Evolutionary conservation across 30 jellyfish, hydroid and myxozoan species (phyloP).

Genomic region (Rhopilema esculentum): DNA sequence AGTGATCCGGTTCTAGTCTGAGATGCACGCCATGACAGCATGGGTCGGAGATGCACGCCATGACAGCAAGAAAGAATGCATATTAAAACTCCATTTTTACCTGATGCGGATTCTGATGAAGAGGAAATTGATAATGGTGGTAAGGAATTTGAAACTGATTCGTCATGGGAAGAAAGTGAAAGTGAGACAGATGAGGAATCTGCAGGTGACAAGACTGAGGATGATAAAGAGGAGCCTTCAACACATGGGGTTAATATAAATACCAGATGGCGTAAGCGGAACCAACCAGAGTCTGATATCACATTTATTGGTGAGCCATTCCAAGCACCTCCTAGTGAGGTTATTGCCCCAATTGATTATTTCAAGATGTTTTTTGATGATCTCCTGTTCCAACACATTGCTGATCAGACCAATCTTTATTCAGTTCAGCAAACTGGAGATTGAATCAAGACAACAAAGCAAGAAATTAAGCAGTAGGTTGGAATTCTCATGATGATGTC

Average conservation of each 20-base stretch:
- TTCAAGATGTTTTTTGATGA: conserved; percentile 15
- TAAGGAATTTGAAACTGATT: too few species aligned
- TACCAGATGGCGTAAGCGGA: conserved; percentile 20
- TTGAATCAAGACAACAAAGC: conserved; percentile 13
- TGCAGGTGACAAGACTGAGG: too few species aligned
- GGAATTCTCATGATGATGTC: conserved; percentile 28
- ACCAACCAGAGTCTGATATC: conserved; percentile 10
- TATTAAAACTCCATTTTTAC: too few species aligned
- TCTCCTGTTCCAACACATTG: conserved; percentile 11
- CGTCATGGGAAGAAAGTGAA: too few species aligned
- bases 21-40: too few species aligned
- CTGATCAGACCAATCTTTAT: conserved; percentile 27
- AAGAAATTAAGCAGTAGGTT: conserved; percentile 19
- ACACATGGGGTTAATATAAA: background rate
- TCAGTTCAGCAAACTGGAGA: conserved; percentile 21
- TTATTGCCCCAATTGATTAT: conserved; percentile 13
- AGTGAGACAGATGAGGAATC: too few species aligned
- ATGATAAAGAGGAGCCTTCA: too few species aligned
- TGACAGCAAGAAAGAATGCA: too few species aligned
- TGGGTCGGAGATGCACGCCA: too few species aligned
- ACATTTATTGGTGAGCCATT: conserved; percentile 11
- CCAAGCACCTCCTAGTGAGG: conserved; percentile 13
- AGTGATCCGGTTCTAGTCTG: too few species aligned
- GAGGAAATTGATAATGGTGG: too few species aligned
- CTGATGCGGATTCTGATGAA: too few species aligned